Base-by-base conservation (phyloP, 2,113 vertebrate species). In the Suncus etruscus region DNA sequence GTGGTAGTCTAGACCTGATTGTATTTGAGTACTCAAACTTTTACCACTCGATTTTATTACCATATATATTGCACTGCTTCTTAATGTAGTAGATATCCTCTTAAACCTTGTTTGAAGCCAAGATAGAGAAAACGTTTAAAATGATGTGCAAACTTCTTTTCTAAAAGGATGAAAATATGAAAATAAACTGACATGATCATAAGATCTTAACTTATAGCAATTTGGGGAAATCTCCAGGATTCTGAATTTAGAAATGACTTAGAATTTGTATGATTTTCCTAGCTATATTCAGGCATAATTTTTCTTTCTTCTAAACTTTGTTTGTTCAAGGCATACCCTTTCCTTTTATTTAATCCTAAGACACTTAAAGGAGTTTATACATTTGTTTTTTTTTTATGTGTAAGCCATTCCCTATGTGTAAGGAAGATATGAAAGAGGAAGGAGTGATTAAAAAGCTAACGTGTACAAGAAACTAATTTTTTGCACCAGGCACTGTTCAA, bases 1-100 rank as follows among this genome's bases (percentile, higher is more conserved):
- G 25, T 65, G 63, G 45, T 89, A 61, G 74, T 63, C 84, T 24
- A 78, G 54, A 90, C 65, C 94, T 91, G 92, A 83, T 77, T 91
- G 95, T 93, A 90, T 95, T 87, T 92, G 70, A 79, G 79, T 92
- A 93, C 66, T 81, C 91, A 3, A 87, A 83, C 83, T 96, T 96
- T 85, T 94, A 95, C 80, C 50, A 27, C 63, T 29, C 22, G 3
- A 91, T 4, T 87, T 93, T 91, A 61, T 54, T 83, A 74, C 86
- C 91, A 66, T 65, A 90, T 90, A 97, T 95, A 89, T 92, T 89
- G 70, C 73, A 85, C 75, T 91, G 81, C 50, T 27, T 97, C 81
- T 63, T 76, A 78, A 74, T 86, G 31, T 80, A 93, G 3, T 2
- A 90, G 89, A 80, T 86, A 65, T 79, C 22, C 14, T 86, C 8